These are phyloP conservation scores for Drosophila niveifrons DNA, from an alignment of 2,888 invertebrate species.

Conservation along the genomic window DNA sequence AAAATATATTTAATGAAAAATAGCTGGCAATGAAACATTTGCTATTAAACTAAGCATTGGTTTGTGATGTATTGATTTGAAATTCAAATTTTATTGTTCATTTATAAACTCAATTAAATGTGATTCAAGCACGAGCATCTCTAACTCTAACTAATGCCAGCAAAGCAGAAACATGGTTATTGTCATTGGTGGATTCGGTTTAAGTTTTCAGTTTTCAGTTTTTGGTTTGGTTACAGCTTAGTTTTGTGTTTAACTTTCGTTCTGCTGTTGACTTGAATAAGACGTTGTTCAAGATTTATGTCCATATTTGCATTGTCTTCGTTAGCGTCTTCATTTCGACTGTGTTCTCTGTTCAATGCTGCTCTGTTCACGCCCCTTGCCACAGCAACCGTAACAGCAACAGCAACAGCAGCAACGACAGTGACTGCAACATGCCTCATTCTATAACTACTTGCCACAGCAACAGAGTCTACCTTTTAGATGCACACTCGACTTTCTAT, in stretches of 20 bases:
- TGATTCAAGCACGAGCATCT: too few species aligned
- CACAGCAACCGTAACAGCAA: background rate
- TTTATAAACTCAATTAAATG: too few species aligned
- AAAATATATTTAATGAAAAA: too few species aligned
- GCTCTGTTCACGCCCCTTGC: conserved; percentile 45
- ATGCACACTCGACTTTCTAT: conserved; percentile 31
- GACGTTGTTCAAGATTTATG: conserved; percentile 69
- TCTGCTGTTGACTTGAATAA: conserved; percentile 64
- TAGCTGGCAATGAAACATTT: too few species aligned
- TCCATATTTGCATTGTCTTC: conserved; percentile 77
- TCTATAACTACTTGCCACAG: background rate
- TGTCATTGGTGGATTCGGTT: conserved; percentile 13
- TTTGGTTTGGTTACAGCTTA: conserved; percentile 5
- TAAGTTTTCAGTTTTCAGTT: background rate
- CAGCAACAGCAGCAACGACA: background rate
- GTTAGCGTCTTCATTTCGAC: conserved; percentile 48
- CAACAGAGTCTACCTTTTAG: conserved; percentile 32
- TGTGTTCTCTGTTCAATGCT: conserved; percentile 24
- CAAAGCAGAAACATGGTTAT: conserved; percentile 1
- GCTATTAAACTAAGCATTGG: too few species aligned
- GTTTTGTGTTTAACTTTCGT: conserved; percentile 17
- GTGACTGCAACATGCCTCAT: background rate
- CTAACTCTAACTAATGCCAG: too few species aligned
- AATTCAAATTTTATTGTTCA: too few species aligned
- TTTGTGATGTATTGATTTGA: too few species aligned